Percentiles rank a stretch among this genome's conserved stretches.
These are phyloP conservation scores for Benthosema pterotum DNA, from an alignment of 2,797 vertebrate species.

Conservation along the genomic window DNA sequence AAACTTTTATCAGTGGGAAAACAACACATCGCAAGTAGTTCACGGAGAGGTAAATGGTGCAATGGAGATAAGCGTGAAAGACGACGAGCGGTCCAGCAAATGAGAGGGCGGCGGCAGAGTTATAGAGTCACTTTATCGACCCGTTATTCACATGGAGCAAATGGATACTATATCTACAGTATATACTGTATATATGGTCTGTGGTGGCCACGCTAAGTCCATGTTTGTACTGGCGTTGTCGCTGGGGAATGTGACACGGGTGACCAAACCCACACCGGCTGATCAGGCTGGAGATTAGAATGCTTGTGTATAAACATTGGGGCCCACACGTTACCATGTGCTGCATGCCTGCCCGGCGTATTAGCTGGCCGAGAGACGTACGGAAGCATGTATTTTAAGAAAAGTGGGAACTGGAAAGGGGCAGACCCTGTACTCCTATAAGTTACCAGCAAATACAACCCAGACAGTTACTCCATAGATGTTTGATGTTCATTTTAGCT, in stretches of 20 bases:
- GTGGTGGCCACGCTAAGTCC: slow-evolving; percentile 19
- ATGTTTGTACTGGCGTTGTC: slow-evolving; percentile 51
- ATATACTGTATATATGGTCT: no score
- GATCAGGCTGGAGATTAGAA: slow-evolving; percentile 68
- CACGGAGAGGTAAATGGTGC: slow-evolving; percentile 2
- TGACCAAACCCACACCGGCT: slow-evolving; percentile 65
- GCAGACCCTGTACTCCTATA: no score
- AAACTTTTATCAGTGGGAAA: background rate
- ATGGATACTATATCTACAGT: no score
- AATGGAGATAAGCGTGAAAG: background rate
- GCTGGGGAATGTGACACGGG: slow-evolving; percentile 67
- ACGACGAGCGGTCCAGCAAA: background rate
- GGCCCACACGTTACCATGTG: slow-evolving; percentile 48
- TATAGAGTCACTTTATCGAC: slow-evolving; percentile 14
- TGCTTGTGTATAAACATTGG: slow-evolving; percentile 71
- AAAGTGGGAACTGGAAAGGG: no score
- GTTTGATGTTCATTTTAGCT: no score
- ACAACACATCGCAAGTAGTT: slow-evolving; percentile 2
- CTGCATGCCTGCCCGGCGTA: slow-evolving; percentile 4
- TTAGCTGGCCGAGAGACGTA: slow-evolving; percentile 16
- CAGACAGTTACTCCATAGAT: no score
- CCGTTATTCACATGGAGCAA: no score
- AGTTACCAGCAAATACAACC: no score
- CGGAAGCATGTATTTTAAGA: background rate
- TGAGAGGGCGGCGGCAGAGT: background rate